Evolutionary conservation across 2,888 invertebrate genomes (phyloP), one percentile per base, ranked within the genome.

Genomic region (Onthophagus sagittarius): DNA sequence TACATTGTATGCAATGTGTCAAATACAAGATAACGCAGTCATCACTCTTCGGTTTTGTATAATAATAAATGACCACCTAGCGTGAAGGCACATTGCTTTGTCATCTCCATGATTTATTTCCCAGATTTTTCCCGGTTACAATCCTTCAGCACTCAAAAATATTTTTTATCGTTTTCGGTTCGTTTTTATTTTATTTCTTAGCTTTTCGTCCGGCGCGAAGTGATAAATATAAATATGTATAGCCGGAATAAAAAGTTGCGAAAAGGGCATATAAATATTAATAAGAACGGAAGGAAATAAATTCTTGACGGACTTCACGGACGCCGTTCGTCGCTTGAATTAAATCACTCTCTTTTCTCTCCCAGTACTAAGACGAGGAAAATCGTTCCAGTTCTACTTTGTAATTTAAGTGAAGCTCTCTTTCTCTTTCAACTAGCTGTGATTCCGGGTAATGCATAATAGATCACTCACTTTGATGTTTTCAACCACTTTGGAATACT

Each of bases 91-190:
- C 67, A 67, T 62, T 62, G 72, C 72, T 72, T 72, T 72, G 72
- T 72, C 72, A 72, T 69, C 72, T 9, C 53, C 31, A 62, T 72
- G 72, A 72, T 72, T 72, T 72, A 72, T 72, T 72, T 72, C 72
- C 72, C 67, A 6, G 67, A 23, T 23, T 23, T 23, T 23, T 23
- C 23, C 1, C 2, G 67, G 23, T 64, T 15, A 23, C 31, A 15
- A 23, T 67, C 14, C 64, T 32, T 3, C n/a, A 32, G 67, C 67
- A 67, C 67, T 67, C 32, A 67, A 67, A 67, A 67, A 67, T 67
- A 67, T 67, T 67, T 67, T 67, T 67, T n/a, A 15, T 67, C 32
- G 23, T 32, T 23, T 23, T 31, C 7, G n/a, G 67, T 32, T 23
- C 67, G 23, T 23, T 23, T 23, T 23, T 23, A 23, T 23, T 23